Conservation (phyloP, 2,797 vertebrate species). For the Notolepis coatsorum region DNA sequence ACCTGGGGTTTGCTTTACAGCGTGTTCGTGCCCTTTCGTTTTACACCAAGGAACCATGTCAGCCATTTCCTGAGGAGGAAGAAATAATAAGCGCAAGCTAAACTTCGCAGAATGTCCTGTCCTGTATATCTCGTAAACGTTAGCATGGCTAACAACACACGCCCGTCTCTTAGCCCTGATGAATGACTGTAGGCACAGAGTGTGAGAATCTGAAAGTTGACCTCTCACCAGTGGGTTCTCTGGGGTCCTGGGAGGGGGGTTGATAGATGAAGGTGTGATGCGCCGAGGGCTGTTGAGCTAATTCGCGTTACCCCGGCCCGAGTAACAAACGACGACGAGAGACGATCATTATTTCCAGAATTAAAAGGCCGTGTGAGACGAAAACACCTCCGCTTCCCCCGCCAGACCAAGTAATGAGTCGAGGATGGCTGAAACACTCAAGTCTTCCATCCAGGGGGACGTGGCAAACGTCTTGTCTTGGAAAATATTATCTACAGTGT, state of each 20-base stretch:
- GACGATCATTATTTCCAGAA: conserved; percentile 36
- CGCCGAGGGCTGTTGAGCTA: conserved; percentile 19
- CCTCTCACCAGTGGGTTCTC: conserved; percentile 18
- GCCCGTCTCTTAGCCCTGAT: too few species aligned
- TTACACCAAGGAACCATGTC: not conserved
- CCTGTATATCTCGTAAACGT: too few species aligned
- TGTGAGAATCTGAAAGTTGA: conserved; percentile 18
- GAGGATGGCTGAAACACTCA: too few species aligned
- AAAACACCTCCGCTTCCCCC: not conserved
- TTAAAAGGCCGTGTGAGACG: conserved; percentile 1
- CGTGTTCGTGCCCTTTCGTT: not conserved
- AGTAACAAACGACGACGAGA: conserved; percentile 40
- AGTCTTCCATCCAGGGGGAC: too few species aligned
- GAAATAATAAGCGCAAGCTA: too few species aligned
- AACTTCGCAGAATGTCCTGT: too few species aligned
- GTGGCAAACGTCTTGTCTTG: too few species aligned
- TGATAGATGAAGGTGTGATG: conserved; percentile 27
- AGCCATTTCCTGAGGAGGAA: conserved; percentile 2
- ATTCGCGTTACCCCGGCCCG: conserved; percentile 31
- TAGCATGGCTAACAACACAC: too few species aligned
- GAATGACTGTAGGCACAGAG: conserved; percentile 1
- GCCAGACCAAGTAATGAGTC: not conserved
- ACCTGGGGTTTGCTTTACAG: conserved; percentile 9
- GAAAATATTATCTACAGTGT: too few species aligned
- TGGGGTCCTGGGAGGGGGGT: conserved; percentile 11